Evolutionary conservation across 2,113 vertebrate genomes (phyloP), one percentile per base, ranked within the genome.

Genomic region (Alouatta palliata): DNA sequence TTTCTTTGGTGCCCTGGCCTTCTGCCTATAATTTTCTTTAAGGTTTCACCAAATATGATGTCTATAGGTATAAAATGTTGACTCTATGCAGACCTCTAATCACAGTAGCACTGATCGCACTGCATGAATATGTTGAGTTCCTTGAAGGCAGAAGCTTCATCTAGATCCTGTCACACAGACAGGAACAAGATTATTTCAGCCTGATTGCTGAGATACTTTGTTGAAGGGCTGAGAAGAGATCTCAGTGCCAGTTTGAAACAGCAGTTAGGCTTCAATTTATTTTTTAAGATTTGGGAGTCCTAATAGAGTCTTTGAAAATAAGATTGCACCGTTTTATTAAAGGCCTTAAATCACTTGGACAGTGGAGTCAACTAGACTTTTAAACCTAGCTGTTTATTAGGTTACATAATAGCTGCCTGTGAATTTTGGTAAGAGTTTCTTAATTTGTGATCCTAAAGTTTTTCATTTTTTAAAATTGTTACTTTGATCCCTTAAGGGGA

Each of bases 381-480:
- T 58, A 79, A 27, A 35, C 54, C 27, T 9, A 12, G 14, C 32
- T 3, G 23, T 52, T 32, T 73, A 19, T 81, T 86, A 70, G 30
- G 8, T 61, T 73, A 40, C 13, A 25, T 92, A 93, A 64, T 58
- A 68, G 23, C 54, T 58, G 3, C 35, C 13, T 87, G 10, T 91
- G 45, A 64, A 45, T 93, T 90, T 90, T 85, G 76, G 37, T 79
- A 58, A 77, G 8, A 52, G 71, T 32, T 30, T 92, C 17, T 89
- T 97, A 58, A 77, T 95, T 52, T 86, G 6, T 93, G 13, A 17
- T 88, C 40, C 87, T 92, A 49, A 75, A 68, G 25, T 68, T 92
- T 77, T 56, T 35, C 32, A 27, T n/a, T 92, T 37, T 90, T 90
- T 56, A 56, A 90, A 81, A 7, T 75, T 61, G 80, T 64, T 87